phyloP scores from a whole-genome alignment of 2,113 vertebrate genomes.

The Microcebus tavaratra region DNA sequence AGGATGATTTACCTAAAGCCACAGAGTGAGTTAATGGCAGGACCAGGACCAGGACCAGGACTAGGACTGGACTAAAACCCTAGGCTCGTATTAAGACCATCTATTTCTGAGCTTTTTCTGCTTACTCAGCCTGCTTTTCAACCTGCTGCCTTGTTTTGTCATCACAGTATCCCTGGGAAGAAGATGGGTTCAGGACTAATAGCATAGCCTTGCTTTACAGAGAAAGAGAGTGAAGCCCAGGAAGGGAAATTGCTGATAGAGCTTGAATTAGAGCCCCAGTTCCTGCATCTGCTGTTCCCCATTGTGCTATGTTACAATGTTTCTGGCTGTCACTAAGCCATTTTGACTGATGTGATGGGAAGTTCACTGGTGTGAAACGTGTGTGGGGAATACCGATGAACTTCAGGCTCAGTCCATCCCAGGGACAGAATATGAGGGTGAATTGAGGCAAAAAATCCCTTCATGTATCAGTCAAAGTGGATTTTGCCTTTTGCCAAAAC shows the following conservation, averaged over 20 bases:
- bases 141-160: background rate
- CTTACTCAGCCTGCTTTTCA: background rate
- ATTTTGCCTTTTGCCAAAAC: background rate
- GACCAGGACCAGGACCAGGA: background rate
- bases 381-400: background rate
- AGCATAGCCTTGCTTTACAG: background rate
- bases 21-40: background rate
- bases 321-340: background rate
- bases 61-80: background rate
- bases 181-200: background rate
- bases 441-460: background rate
- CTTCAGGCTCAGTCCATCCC: background rate
- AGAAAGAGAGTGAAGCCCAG: background rate
- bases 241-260: background rate
- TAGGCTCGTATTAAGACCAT: background rate
- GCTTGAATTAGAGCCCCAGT: background rate
- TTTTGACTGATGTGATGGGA: background rate
- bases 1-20: background rate
- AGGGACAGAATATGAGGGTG: background rate
- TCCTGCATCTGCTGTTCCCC: background rate
- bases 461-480: background rate
- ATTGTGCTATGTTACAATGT: background rate
- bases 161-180: background rate
- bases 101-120: background rate
- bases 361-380: background rate